Base-by-base conservation (phyloP, 2,113 vertebrate genomes). In the Hoplias malabaricus region DNA sequence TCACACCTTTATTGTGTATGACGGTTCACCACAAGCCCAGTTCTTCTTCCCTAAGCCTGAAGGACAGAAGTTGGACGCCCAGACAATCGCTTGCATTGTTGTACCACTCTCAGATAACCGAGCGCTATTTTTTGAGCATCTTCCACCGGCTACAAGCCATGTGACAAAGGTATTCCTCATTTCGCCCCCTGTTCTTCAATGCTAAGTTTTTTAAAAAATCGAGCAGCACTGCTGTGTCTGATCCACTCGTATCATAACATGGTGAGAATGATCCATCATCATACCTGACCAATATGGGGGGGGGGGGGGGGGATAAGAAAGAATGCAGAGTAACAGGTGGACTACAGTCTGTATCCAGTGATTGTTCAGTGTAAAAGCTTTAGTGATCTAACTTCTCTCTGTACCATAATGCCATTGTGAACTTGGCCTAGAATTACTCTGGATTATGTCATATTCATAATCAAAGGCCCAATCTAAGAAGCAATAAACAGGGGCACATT, bases 1-100 rank as follows among this genome's bases (percentile, higher is more conserved):
- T 87, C 69, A 77, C 77, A 84, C 74, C 85, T 88, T 87, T 83
- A 80, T 85, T 88, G 89, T 89, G 84, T 86, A 86, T 43, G 71
- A 74, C 31, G 79, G 73, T 77, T 76, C 67, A 80, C 88, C 84
- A 33, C 88, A 86, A 82, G 54, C 67, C 59, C 75, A 82, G 85
- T 86, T 88, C 80, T 77, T n/a, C 82, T 89, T 88, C 84, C 83
- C 73, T 23, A 16, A 87, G 77, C 84, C 79, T 33, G 75, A 78
- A 76, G 46, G 59, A 69, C 42, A 9, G 21, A 27, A 46, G 33
- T 10, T 42, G 62, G 76, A 29, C 80, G 73, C 77, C 83, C 78
- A 84, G 88, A 90, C 89, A 92, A 90, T 86, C 73, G 82, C 78
- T 68, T 69, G 82, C 87, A 86, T 91, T 91, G 90, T 91, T 42